Evolutionary conservation across 2,888 invertebrate species (phyloP), one percentile per base, ranked within the genome.

Genomic region (Pterostichus madidus): DNA sequence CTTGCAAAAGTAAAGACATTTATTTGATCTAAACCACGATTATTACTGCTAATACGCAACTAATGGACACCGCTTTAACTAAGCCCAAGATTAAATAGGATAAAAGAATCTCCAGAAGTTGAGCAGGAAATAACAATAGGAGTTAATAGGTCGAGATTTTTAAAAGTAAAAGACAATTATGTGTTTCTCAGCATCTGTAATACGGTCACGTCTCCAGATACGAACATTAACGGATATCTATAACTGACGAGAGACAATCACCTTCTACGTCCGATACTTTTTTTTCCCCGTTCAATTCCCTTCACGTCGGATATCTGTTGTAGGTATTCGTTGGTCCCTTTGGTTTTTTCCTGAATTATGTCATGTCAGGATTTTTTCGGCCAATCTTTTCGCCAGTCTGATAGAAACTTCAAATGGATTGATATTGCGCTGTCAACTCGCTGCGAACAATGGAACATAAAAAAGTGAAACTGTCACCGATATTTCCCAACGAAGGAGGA

Each of bases 391-490:
- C 52, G 56, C 73, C 56, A 53, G 73, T 78, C 52, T 80, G 80
- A 80, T 80, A 80, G 80, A 80, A 80, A 80, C 73, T 80, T 80
- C 80, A 71, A 39, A 64, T 73, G 56, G 73, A 80, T 73, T 80
- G 80, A 80, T 73, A 80, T 80, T 49, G 52, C 44, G 80, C 73
- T 80, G 71, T 80, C 80, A 80, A 73, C 24, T 15, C 13, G 64
- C 61, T 32, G 73, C 64, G 73, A 73, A 80, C 80, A 80, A 80
- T 80, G 73, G 15, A 35, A 31, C 56, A 17, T 56, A 44, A 71
- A 44, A 71, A 71, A 44, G 15, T 39, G 64, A 44, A 39, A 5
- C 17, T 71, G 68, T 71, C 68, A 44, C 17, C 68, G 68, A 39
- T 64, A 64, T 64, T 32, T 32, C 13, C 13, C 39, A 8, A 13